Conservation (phyloP, 1,140 invertebrate genomes). For the Tetramorium simillimum region DNA sequence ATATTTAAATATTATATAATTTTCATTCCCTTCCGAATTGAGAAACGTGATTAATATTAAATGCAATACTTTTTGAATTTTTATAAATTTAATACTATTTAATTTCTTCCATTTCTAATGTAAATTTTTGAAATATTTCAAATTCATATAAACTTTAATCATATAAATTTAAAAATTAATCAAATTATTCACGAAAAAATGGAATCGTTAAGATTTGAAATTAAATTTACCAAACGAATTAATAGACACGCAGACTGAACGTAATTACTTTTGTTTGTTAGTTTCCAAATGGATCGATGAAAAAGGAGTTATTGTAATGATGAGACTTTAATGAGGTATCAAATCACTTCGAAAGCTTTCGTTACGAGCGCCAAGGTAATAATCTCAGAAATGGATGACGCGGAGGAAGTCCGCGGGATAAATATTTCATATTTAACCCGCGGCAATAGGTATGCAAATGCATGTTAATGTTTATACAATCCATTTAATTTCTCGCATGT, state of each 20-base stretch:
- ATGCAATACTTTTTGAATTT: not conserved
- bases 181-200: not conserved
- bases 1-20: too few species aligned
- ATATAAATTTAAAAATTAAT: not conserved
- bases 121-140: not conserved
- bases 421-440: constrained; percentile 8
- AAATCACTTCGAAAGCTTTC: constrained; percentile 21
- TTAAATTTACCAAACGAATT: not conserved
- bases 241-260: not conserved
- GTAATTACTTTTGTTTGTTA: constrained; percentile 20
- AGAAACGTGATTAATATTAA: not conserved
- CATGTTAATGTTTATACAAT: constrained; percentile 1
- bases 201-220: not conserved
- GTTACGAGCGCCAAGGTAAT: not conserved
- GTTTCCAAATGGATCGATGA: not conserved
- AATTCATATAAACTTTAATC: not conserved
- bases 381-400: not conserved
- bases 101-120: not conserved
- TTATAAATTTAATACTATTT: not conserved
- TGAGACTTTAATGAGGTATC: constrained; percentile 33
- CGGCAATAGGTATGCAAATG: not conserved
- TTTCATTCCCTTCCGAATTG: not conserved
- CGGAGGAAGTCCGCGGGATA: not conserved
- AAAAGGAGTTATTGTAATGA: not conserved
- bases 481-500: constrained; percentile 5